phyloP scores from a whole-genome alignment of 2,797 vertebrate species.

The Darevskia mixta region DNA sequence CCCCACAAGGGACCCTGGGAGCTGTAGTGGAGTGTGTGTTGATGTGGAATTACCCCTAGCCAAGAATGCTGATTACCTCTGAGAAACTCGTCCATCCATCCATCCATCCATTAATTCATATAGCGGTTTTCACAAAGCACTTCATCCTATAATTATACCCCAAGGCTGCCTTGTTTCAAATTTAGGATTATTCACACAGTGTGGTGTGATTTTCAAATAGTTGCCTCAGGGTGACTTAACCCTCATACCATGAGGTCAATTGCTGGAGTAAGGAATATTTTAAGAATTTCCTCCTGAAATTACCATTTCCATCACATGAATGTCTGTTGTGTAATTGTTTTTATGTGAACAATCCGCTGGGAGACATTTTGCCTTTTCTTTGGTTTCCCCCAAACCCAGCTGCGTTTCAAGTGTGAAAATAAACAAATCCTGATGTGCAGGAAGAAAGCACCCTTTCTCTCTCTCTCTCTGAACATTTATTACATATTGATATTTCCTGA shows the following conservation, averaged over 20 bases:
- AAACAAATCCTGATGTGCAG: neutral
- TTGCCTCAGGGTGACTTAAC: neutral
- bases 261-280: neutral
- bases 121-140: neutral
- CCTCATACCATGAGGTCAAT: neutral
- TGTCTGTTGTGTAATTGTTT: neutral
- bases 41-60: neutral
- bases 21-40: neutral
- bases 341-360: neutral
- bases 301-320: neutral
- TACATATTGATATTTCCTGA: neutral
- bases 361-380: neutral
- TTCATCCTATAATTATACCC: constrained; percentile 14
- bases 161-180: neutral
- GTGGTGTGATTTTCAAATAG: neutral
- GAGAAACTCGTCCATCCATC: neutral
- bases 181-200: constrained; percentile 5
- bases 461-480: neutral
- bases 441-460: neutral
- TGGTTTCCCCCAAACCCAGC: neutral
- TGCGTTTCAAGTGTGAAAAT: neutral
- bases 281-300: neutral
- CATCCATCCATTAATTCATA: neutral
- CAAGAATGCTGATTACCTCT: neutral
- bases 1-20: neutral